Conservation (phyloP, 2,888 invertebrate species). For the Pycnomerus fuliginosus region DNA sequence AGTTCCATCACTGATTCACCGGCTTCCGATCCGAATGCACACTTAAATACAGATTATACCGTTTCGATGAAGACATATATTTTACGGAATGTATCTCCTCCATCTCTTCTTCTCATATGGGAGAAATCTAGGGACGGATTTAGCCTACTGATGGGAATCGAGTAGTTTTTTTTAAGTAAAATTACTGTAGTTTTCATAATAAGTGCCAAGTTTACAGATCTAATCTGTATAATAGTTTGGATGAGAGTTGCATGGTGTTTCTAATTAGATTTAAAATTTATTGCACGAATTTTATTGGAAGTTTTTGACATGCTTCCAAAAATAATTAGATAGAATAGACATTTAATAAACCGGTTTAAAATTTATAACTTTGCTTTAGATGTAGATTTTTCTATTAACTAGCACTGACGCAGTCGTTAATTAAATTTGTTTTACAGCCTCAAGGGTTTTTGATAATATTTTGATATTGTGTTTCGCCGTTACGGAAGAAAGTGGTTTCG, state of each 20-base stretch:
- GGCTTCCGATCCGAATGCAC: conserved; percentile 5
- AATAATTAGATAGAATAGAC: conserved; percentile 43
- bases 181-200: too few relatives aligned
- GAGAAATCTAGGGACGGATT: too few relatives aligned
- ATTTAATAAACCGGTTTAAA: conserved; percentile 34
- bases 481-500: too few relatives aligned
- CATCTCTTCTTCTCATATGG: too few relatives aligned
- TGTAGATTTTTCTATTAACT: conserved; percentile 30
- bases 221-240: too few relatives aligned
- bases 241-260: conserved; percentile 14
- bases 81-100: too few relatives aligned
- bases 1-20: conserved; percentile 17
- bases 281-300: conserved; percentile 17
- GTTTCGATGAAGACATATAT: conserved; percentile 28
- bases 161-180: too few relatives aligned
- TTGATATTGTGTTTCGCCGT: too few relatives aligned
- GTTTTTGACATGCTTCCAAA: conserved; percentile 43
- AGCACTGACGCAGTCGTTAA: conserved; percentile 22
- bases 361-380: conserved; percentile 34
- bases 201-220: too few relatives aligned
- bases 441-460: too few relatives aligned
- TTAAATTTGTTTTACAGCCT: too few relatives aligned
- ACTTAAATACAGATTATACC: conserved; percentile 25
- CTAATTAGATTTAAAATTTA: conserved; percentile 23
- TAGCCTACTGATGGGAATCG: too few relatives aligned